Percentiles rank a stretch among this genome's conserved stretches.
These are phyloP conservation scores for Nerophis lumbriciformis DNA, from an alignment of 2,113 vertebrate species.

Conservation along the genomic window DNA sequence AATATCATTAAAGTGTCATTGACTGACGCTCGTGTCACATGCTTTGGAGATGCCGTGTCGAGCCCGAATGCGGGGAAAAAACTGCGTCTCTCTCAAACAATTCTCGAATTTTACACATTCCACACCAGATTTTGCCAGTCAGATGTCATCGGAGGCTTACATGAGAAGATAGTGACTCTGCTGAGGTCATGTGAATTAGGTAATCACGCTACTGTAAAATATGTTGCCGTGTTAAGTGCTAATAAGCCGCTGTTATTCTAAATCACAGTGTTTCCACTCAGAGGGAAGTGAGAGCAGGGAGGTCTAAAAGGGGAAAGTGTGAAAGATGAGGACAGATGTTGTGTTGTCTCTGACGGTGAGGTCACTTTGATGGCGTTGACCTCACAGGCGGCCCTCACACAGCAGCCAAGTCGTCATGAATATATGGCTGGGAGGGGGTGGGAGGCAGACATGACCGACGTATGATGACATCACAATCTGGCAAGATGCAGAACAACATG, in stretches of 20 bases:
- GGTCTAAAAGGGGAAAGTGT: constrained; percentile 66
- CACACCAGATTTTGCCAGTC: constrained; percentile 32
- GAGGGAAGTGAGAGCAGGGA: constrained; percentile 46
- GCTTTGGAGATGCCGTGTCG: constrained; percentile 26
- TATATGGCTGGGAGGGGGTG: constrained; percentile 52
- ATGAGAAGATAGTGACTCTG: constrained; percentile 7
- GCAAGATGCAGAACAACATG: constrained; percentile 31
- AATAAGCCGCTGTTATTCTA: constrained; percentile 49
- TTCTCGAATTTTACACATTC: constrained; percentile 34
- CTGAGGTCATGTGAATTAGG: constrained; percentile 15
- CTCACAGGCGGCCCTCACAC: constrained; percentile 54
- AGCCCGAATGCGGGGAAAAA: background rate
- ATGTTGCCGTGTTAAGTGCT: constrained; percentile 20
- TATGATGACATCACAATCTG: constrained; percentile 72
- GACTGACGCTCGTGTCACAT: constrained; percentile 49
- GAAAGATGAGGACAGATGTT: constrained; percentile 69
- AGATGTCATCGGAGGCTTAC: constrained; percentile 26
- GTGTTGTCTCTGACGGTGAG: constrained; percentile 61
- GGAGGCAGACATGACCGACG: constrained; percentile 69
- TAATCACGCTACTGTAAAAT: constrained; percentile 21
- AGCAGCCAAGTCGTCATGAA: constrained; percentile 71
- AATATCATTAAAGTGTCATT: constrained; percentile 53
- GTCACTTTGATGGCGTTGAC: constrained; percentile 70
- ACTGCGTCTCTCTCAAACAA: no score
- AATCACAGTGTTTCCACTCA: constrained; percentile 52